These are phyloP conservation scores for Cyprinodon variegatus DNA, from an alignment of 2,113 vertebrate species.

Conservation along the genomic window DNA sequence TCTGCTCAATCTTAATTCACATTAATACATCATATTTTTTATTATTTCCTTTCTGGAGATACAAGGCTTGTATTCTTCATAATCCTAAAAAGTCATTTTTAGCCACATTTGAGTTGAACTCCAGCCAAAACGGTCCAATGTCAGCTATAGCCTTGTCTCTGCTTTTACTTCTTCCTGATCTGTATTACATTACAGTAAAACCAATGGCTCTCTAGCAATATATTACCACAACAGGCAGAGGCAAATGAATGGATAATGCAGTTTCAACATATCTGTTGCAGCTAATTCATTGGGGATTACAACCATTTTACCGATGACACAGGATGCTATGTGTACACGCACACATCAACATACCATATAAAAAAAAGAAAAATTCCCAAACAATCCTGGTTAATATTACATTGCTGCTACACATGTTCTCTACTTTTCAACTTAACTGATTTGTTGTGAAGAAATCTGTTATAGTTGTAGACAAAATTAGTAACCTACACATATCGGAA, in stretches of 20 bases:
- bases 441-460: neutral
- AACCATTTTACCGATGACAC: slow-evolving; percentile 30
- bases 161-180: neutral
- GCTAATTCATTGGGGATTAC: slow-evolving; percentile 47
- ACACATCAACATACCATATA: slow-evolving; percentile 1
- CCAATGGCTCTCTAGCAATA: neutral
- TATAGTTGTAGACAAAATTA: neutral
- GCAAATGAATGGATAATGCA: slow-evolving; percentile 37
- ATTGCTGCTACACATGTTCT: slow-evolving; percentile 6
- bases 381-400: neutral
- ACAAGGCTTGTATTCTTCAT: neutral
- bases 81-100: neutral
- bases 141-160: neutral
- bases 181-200: slow-evolving; percentile 22
- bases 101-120: neutral
- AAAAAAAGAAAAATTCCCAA: slow-evolving; percentile 26
- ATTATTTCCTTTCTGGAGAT: neutral
- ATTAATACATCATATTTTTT: no score
- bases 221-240: slow-evolving; percentile 24
- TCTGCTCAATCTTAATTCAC: no score
- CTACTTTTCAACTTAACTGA: neutral
- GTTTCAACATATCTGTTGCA: slow-evolving; percentile 48
- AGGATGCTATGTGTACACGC: slow-evolving; percentile 14
- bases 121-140: neutral
- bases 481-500: neutral